Evolutionary conservation across 2,888 invertebrate genomes (phyloP), one percentile per base, ranked within the genome.

Genomic region (Hypselothyrea guttata): DNA sequence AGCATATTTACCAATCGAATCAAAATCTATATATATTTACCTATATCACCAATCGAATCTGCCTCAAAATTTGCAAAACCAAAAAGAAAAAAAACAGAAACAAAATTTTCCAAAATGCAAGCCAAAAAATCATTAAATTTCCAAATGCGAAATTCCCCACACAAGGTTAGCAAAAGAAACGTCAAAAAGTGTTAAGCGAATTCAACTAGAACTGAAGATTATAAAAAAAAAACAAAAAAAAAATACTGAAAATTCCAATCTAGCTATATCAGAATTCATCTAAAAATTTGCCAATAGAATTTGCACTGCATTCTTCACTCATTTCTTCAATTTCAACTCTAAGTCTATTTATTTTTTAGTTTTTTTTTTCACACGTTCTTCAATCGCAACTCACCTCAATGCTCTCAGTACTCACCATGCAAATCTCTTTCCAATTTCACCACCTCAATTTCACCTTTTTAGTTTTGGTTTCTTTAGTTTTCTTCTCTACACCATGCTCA

Each of bases 91-190:
- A 59, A 27, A 7, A 27, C 4, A 4, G 5, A 49, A 61, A 59
- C 53, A 9, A 46, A 63, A 61, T 45, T 45, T 7, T 58, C 75
- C 56, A 63, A 73, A 60, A 79, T 79, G 78, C 84, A 84, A 79
- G 84, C 78, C 60, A 79, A 79, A 79, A 79, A 79, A 79, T 75
- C 84, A 78, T 75, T 84, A 79, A 79, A 77, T 84, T 79, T 72
- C 72, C 83, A 84, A 72, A 75, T 82, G 78, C 75, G 82, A 84
- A 84, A 82, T 63, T 57, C 69, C 72, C 72, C 84, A 60, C 84
- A 79, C 78, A 79, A 79, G 78, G 78, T 79, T 79, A 79, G 78
- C 83, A 82, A 75, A 68, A 55, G 49, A 33, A 73, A 60, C 52
- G 54, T 28, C 9, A 38, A 48, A 48, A 46, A n/a, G n/a, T n/a